Evolutionary conservation across 2,888 invertebrate genomes (phyloP), one percentile per base, ranked within the genome.

Genomic region (Protonemura montana): DNA sequence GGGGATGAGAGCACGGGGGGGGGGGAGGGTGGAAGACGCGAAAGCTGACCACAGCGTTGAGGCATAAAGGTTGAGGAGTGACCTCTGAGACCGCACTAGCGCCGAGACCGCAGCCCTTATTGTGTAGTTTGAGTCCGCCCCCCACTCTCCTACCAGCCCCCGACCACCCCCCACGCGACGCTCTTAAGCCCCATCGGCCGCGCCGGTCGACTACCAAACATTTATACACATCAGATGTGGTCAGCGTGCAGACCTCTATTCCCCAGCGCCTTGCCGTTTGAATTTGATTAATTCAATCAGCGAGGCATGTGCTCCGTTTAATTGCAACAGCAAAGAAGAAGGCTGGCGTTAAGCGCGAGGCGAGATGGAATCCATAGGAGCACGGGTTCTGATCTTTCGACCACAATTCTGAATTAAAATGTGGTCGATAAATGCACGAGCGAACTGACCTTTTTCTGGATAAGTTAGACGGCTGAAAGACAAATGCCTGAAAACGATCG

Each of bases 41-140:
- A 10, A 21, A 10, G 59, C 59, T 59, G 78, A 78, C 78, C 78
- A 25, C 78, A 78, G 28, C 78, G 78, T 28, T 28, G 78, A 78
- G 78, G 78, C 78, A 10, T 59, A 59, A 59, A 59, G 59, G 59
- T 59, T 59, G 59, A 28, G 27, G 78, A 78, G 78, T 78, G 78
- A 78, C 78, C 78, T 78, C 78, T 26, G 26, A 78, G 78, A 78
- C 78, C 78, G 78, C 59, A 59, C 78, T 27, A 78, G 27, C 26
- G 78, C 78, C 28, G 78, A 59, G 59, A 78, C 78, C 78, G 78
- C 78, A 78, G 28, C 78, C 78, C 78, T 78, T 78, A 78, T 78
- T 78, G 78, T 78, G 59, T 59, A 59, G 59, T 59, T 59, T 59
- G 59, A 59, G 59, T 59, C 21, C 59, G 59, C 59, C 3, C 16